Base-by-base conservation (phyloP, 2,113 vertebrate species). In the Mesitornis unicolor region DNA sequence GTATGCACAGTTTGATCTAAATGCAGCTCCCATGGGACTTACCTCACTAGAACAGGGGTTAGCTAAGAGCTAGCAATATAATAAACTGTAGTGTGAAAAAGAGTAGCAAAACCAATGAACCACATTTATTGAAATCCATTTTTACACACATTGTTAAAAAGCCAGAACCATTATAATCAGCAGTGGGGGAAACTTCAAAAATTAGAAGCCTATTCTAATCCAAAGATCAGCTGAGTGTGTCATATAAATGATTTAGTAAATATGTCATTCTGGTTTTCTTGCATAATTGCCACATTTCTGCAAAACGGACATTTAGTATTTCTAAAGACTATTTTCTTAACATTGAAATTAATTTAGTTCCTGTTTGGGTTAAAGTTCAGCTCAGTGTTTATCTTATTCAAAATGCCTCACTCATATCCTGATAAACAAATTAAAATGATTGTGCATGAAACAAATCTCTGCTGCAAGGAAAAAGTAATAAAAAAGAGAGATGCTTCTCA, bases 381-480 rank as follows among this genome's bases (percentile, higher is more conserved):
- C 29, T 85, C 38, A 21, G 20, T 64, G 50, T 89, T 97, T 82
- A 71, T 95, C 87, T 93, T 75, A 96, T 60, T 88, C 50, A 89
- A 86, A 93, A 82, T 47, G 24, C 13, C 51, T 93, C 64, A 60
- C 48, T 89, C 10, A 18, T 74, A 63, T 75, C 19, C 71, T 51
- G 42, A 86, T 65, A 88, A 94, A 93, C n/a, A 95, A 94, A 94
- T 81, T 63, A 56, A 97, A 96, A 92, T 88, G 18, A 81, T 69
- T 45, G 19, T 53, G n/a, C 65, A 76, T 61, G 35, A 96, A 89
- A 84, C 17, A 96, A 93, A 89, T 87, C 65, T 91, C 54, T 90
- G 67, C 35, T 95, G n/a, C 60, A 87, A 92, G 38, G 24, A 87
- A 91, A 90, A 81, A 67, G 22, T 69, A 89, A 82, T 84, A 67